These are phyloP conservation scores for Drosophila nr. perissopoda DNA, from an alignment of 2,888 invertebrate species.

Conservation along the genomic window DNA sequence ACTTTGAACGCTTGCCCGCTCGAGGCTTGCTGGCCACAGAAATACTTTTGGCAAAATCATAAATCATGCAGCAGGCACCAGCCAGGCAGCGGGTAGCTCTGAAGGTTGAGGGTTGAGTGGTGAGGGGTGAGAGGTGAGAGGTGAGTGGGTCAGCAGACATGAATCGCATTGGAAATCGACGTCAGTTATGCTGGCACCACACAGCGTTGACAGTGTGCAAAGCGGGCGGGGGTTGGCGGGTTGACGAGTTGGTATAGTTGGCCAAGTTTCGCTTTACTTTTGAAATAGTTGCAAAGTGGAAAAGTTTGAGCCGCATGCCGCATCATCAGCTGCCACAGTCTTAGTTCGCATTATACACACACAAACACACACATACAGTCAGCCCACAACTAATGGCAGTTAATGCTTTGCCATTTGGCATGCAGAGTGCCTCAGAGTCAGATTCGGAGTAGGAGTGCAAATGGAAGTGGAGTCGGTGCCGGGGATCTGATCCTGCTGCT, in stretches of 20 bases:
- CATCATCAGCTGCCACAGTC: conserved; percentile 53
- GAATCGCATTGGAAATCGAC: conserved; percentile 76
- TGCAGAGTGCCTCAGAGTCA: conserved; percentile 59
- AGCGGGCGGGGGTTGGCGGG: background rate
- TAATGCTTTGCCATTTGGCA: conserved; percentile 65
- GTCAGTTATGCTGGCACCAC: conserved; percentile 26
- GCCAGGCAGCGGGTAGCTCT: background rate
- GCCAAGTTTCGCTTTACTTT: conserved; percentile 74
- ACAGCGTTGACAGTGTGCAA: conserved; percentile 46
- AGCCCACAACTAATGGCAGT: conserved; percentile 58
- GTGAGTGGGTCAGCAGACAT: conserved; percentile 53
- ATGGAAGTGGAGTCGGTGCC: background rate
- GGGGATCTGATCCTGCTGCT: conserved; percentile 1
- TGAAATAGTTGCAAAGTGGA: conserved; percentile 79
- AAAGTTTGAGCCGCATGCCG: conserved; percentile 68
- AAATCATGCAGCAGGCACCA: conserved; percentile 72
- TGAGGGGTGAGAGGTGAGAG: background rate
- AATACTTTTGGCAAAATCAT: conserved; percentile 77
- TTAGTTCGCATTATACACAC: conserved; percentile 5
- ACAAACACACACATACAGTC: conserved; percentile 1
- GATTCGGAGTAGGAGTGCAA: background rate
- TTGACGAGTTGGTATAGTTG: conserved; percentile 7
- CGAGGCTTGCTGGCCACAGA: conserved; percentile 62
- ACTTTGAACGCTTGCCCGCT: conserved; percentile 65
- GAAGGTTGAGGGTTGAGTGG: background rate